A percentile compares a stretch with the other conserved stretches of the same genome.
These are phyloP conservation scores for Agrotis ipsilon DNA, from an alignment of 2,888 invertebrate genomes.

Conservation along the genomic window DNA sequence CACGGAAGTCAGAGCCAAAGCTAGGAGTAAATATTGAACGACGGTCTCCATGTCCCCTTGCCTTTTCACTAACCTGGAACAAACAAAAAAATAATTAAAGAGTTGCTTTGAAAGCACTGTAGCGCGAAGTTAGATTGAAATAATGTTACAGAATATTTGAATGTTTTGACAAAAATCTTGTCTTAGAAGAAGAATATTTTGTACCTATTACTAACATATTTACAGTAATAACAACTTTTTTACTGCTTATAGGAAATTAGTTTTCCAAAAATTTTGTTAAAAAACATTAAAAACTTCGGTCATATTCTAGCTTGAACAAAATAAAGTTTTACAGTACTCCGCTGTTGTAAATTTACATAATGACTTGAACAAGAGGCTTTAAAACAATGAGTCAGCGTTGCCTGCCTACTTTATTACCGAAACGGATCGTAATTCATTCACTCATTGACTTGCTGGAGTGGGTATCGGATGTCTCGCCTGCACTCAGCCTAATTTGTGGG, in stretches of 20 bases:
- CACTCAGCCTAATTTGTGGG: conserved; percentile 81
- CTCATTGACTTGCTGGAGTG: conserved; percentile 65
- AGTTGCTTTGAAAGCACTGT: conserved; percentile 59
- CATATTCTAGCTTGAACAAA: conserved; percentile 8
- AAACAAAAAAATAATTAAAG: conserved; percentile 77
- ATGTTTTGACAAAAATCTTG: conserved; percentile 18
- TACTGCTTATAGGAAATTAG: neutral
- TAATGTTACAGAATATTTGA: conserved; percentile 33
- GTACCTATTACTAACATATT: neutral
- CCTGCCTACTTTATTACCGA: conserved; percentile 57
- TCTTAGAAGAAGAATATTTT: neutral
- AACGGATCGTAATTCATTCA: conserved; percentile 61
- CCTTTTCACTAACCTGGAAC: conserved; percentile 82
- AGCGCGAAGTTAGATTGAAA: conserved; percentile 32
- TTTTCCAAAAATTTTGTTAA: neutral
- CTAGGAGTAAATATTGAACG: conserved; percentile 89
- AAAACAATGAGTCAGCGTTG: conserved; percentile 57
- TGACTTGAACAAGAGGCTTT: conserved; percentile 54
- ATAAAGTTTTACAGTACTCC: conserved; percentile 5
- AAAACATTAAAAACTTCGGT: conserved; percentile 16
- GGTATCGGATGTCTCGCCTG: conserved; percentile 67
- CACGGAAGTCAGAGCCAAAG: conserved; percentile 88
- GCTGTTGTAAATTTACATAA: conserved; percentile 55
- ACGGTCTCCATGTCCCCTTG: conserved; percentile 84
- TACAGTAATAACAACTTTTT: neutral